Evolutionary conservation across 2,888 invertebrate species (phyloP), one percentile per base, ranked within the genome.

Genomic region (Scelioninae gen. 2): DNA sequence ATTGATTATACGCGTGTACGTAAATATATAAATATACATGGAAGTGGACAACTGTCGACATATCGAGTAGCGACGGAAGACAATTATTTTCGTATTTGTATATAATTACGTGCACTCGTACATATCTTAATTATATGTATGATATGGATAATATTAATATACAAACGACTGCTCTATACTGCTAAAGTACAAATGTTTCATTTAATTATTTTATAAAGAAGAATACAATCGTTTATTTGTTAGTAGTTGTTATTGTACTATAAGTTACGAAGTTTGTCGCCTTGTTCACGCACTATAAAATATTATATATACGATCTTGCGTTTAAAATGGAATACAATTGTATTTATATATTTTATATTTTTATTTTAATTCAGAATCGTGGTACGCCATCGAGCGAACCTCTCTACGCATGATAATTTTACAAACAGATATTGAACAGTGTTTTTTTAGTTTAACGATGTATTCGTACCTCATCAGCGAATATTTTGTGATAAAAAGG

Each of bases 111-210:
- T 78, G 77, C 79, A 78, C 77, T 76, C 78, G 79, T 76, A 79
- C 73, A 75, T 79, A 77, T 76, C 78, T 80, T 80, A 77, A 78
- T 78, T 76, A 70, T 80, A 81, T 80, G 80, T 81, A 82, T 79
- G 77, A 78, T 81, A 80, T 76, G 58, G 72, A 78, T 78, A 82
- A 80, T 82, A 81, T 78, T 81, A 80, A 80, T 82, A 82, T 80
- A 82, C 80, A 82, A 84, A 85, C 81, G 85, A 86, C 85, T 86
- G 85, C 85, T 86, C 85, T 85, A 85, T 84, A 85, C 85, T 86
- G 85, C 84, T 85, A 85, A 85, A 85, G 85, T 86, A 86, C 85
- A 86, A 86, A 86, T 84, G 82, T 86, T 85, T 85, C 81, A 83
- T 85, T 85, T 85, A 83, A 83, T 84, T 84, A 83, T 83, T 84